Percentiles rank a stretch among this genome's conserved stretches.
These are phyloP conservation scores for Malurus alboscapulatus DNA, from an alignment of 2,113 vertebrate species.

Conservation along the genomic window DNA sequence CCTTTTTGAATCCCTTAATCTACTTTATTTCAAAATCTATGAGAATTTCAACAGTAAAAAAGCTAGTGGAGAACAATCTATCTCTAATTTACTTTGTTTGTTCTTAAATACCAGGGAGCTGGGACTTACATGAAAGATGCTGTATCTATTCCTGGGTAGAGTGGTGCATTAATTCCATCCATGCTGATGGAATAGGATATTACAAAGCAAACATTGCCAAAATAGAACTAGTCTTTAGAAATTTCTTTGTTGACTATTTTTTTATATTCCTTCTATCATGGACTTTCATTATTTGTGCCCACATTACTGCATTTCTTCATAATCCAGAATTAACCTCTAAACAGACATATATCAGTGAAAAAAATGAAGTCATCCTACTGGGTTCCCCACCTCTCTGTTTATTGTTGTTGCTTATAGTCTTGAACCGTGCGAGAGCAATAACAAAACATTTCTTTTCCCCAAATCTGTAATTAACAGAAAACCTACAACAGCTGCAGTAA, in stretches of 20 bases:
- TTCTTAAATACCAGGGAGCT: neutral
- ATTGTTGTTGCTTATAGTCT: neutral
- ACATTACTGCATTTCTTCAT: neutral
- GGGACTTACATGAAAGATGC: neutral
- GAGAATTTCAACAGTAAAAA: neutral
- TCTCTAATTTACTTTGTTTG: neutral
- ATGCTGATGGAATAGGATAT: neutral
- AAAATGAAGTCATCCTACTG: neutral
- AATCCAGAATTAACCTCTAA: conserved; percentile 1
- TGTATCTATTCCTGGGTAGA: neutral
- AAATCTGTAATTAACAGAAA: conserved; percentile 68
- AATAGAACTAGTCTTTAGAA: neutral
- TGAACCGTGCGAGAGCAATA: conserved; percentile 38
- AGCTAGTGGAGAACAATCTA: neutral
- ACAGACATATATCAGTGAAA: conserved; percentile 2
- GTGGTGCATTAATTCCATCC: neutral
- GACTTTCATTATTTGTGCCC: neutral
- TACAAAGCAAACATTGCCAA: neutral
- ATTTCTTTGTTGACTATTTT: neutral
- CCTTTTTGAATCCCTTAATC: neutral
- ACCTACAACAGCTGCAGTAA: conserved; percentile 64
- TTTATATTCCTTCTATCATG: neutral
- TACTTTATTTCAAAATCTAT: neutral
- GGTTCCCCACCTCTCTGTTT: conserved; percentile 42
- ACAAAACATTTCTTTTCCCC: conserved; percentile 70